Base-by-base conservation (phyloP, 2,113 vertebrate genomes). In the Malurus cyaneus region DNA sequence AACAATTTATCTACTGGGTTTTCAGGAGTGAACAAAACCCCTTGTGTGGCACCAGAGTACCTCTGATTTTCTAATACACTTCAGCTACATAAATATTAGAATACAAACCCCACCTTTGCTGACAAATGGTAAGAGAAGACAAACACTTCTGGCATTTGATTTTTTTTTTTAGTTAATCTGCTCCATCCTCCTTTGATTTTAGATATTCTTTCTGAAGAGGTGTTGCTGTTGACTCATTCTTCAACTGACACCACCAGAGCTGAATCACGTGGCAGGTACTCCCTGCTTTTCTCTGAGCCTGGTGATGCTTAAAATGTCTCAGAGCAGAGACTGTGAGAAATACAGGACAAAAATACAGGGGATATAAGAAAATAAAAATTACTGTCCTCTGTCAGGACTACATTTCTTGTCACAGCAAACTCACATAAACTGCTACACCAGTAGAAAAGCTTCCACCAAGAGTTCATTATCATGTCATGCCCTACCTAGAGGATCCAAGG, bases 21-120 rank as follows among this genome's bases (percentile, higher is more conserved):
- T 72, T 46, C 2, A 93, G 56, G 41, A 90, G 36, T 2, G 56
- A 94, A 95, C 88, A 95, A 86, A 92, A 8, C 11, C 31, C 42
- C 64, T 39, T 49, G 60, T 78, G 76, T n/a, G 74, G 82, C 1
- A 5, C 81, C 46, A 76, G 25, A 74, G 52, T 62, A 60, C 29
- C 50, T 94, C 85, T 91, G 81, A 71, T 93, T 93, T 88, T 80
- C 44, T 65, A 91, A 77, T 31, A 84, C 32, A 32, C 46, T 79
- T 86, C 47, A 71, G 60, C 67, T 83, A 78, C 39, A 23, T 69
- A 90, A 94, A 83, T 72, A 88, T 47, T 76, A 64, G 53, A 91
- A 80, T 71, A 91, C 15, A 89, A 89, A 79, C 32, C 32, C 3
- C 6, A 92, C 65, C 56, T 79, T 54, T 54, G 49, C 82, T 80